A percentile compares a stretch with the other conserved stretches of the same genome.
Evolutionary conservation across 2,113 vertebrate genomes (phyloP).

Genomic region (Pionites leucogaster): DNA sequence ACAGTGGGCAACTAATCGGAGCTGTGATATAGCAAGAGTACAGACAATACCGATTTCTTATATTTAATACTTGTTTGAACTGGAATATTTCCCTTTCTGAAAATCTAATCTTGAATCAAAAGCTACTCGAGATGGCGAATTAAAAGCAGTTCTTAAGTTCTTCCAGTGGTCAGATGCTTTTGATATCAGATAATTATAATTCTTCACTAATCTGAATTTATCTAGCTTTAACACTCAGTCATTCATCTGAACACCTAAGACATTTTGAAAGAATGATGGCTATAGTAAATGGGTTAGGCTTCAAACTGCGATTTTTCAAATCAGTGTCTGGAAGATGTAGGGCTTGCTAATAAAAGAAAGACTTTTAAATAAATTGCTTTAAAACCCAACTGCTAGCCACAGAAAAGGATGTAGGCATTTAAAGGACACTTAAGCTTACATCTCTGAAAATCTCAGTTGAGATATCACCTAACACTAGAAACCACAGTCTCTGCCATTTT

Average conservation of each 20-base stretch:
- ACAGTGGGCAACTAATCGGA: neutral
- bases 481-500: neutral
- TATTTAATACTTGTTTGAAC: constrained; percentile 15
- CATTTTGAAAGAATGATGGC: constrained; percentile 20
- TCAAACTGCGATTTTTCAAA: constrained; percentile 23
- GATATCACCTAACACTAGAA: neutral
- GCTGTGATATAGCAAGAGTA: neutral
- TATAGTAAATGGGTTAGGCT: constrained; percentile 16
- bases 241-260: constrained; percentile 39
- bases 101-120: constrained; percentile 59
- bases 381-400: neutral
- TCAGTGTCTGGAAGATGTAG: neutral
- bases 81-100: neutral
- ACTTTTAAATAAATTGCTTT: constrained; percentile 21
- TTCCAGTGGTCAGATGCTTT: constrained; percentile 42
- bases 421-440: neutral
- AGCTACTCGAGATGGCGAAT: constrained; percentile 39
- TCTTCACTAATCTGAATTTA: constrained; percentile 48
- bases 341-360: constrained; percentile 8
- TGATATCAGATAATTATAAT: constrained; percentile 55
- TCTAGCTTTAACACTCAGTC: constrained; percentile 3
- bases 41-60: constrained; percentile 14
- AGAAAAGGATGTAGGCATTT: neutral
- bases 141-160: constrained; percentile 36
- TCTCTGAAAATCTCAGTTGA: neutral